phyloP scores from a whole-genome alignment of 2,113 vertebrate genomes.

The Stegostoma tigrinum region DNA sequence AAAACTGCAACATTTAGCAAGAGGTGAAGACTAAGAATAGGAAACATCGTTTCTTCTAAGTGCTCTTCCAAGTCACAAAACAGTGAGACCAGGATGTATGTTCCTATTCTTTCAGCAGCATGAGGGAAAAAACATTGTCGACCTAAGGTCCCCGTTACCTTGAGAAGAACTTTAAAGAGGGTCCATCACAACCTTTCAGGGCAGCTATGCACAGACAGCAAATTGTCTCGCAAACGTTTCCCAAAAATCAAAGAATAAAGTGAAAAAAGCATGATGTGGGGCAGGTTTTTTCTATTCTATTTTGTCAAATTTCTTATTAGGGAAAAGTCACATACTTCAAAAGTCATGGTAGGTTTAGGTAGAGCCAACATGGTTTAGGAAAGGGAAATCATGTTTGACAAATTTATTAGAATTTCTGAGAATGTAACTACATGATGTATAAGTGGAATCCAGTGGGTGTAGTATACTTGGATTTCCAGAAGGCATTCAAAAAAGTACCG shows the following conservation, averaged over 20 bases:
- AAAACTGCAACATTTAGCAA: background rate
- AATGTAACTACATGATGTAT: too few relatives aligned
- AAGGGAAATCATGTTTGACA: too few relatives aligned
- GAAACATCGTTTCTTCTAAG: background rate
- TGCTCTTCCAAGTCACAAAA: background rate
- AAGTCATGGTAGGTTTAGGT: too few relatives aligned
- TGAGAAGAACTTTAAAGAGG: background rate
- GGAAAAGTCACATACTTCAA: too few relatives aligned
- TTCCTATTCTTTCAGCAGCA: background rate
- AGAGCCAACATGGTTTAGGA: too few relatives aligned
- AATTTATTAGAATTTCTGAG: too few relatives aligned
- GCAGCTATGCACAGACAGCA: background rate
- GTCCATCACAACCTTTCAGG: background rate
- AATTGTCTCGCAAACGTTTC: background rate
- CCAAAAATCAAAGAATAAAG: background rate
- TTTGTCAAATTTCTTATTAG: too few relatives aligned
- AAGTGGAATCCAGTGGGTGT: too few relatives aligned
- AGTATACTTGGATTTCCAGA: too few relatives aligned
- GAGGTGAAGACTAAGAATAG: background rate
- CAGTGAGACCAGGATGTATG: background rate
- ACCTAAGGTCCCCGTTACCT: background rate
- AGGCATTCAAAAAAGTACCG: too few relatives aligned
- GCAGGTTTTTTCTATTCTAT: background rate
- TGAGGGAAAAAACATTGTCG: background rate
- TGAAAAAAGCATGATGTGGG: background rate